Conservation (phyloP, 2,888 invertebrate species). For the Pinctada fucata region DNA sequence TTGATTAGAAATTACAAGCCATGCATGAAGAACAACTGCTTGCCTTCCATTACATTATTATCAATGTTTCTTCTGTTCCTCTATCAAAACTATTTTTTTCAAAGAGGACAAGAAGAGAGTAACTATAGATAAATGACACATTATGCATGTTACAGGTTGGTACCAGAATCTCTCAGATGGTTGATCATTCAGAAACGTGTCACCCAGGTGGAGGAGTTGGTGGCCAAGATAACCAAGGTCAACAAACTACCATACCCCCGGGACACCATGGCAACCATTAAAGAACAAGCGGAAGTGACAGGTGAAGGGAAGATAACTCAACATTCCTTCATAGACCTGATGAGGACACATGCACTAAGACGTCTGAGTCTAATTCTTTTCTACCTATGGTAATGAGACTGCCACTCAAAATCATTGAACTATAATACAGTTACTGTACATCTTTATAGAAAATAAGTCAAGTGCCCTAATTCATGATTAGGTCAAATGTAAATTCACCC, state of each 20-base stretch:
- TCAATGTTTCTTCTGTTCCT: too few species aligned
- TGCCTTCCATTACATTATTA: too few species aligned
- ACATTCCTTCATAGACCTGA: conserved; percentile 59
- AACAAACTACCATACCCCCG: conserved; percentile 60
- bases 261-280: conserved; percentile 51
- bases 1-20: conserved; percentile 71
- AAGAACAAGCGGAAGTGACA: conserved; percentile 44
- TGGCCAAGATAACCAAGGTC: conserved; percentile 55
- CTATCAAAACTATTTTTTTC: too few species aligned
- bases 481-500: too few species aligned
- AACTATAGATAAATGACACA: too few species aligned
- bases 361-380: conserved; percentile 69
- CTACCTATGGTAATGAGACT: conserved; percentile 69
- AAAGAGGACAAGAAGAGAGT: too few species aligned
- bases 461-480: too few species aligned
- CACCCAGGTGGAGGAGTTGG: conserved; percentile 53
- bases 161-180: conserved; percentile 73
- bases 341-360: conserved; percentile 66
- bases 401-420: neutral
- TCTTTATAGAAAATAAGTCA: too few species aligned
- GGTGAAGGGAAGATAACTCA: conserved; percentile 29
- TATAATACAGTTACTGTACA: too few species aligned
- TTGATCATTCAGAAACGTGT: conserved; percentile 60
- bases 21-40: too few species aligned
- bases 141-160: conserved; percentile 50